Base-by-base conservation (phyloP, 2,113 vertebrate genomes). In the Grallaria varia region DNA sequence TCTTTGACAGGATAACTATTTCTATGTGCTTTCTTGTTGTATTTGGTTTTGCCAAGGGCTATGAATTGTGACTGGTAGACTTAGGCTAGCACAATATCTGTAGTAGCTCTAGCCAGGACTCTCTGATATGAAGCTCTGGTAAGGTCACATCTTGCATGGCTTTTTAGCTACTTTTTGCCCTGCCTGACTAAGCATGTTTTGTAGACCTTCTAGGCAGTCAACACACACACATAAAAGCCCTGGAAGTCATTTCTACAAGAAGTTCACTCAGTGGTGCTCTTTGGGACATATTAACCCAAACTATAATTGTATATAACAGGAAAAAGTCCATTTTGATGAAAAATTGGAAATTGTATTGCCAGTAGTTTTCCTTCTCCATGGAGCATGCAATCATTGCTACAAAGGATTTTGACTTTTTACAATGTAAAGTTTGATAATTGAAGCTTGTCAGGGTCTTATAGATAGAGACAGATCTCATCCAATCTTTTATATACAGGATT, bases 391-490 rank as follows among this genome's bases (percentile, higher is more conserved):
- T 66, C 71, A 31, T 11, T 84, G 64, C 64, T 90, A 72, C 60
- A 68, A 84, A 92, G n/a, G 17, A 92, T 76, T 88, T 64, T 89
- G 45, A 81, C 42, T 80, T 94, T 93, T 89, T 71, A 81, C 20
- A n/a, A 42, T 11, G 3, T 50, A 35, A 44, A 81, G 1, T 58
- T 66, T 76, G 13, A 23, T 66, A 94, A 85, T 58, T 86, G 73
- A 84, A 93, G 52, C 37, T 92, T 97, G n/a, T 92, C 55, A 78
- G 14, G 33, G 33, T 71, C 97, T 97, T 84, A 90, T 67, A 93
- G 67, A 82, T 35, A 92, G 75, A 85, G 68, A 83, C 62, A 81
- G 67, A 85, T 90, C 30, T 73, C 53, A 53, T 56, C 23, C 9
- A 53, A 12, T 55, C 28, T 45, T 63, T 28, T 27, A 47, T 33